phyloP scores from a whole-genome alignment of 2,797 vertebrate species.

The Buceros bicornis region DNA sequence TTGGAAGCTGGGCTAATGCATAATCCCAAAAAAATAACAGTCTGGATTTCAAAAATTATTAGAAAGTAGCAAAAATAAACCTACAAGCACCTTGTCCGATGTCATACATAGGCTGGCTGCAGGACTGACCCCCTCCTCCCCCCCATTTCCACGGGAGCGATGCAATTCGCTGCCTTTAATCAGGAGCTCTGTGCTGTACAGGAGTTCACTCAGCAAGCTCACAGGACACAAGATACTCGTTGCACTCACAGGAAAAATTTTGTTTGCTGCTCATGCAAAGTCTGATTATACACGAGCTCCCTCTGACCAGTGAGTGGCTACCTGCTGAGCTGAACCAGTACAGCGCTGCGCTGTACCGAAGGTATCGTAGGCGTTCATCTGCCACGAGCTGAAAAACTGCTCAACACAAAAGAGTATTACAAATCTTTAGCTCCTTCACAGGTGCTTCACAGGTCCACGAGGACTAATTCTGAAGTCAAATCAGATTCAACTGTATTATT shows the following conservation, averaged over 20 bases:
- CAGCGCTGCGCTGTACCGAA: fast-evolving
- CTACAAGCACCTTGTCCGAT: not conserved
- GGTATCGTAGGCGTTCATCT: not conserved
- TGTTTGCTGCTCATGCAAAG: not conserved
- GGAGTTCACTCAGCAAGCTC: not conserved
- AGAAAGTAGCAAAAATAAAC: not conserved
- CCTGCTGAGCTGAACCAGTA: not conserved
- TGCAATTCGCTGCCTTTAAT: not conserved
- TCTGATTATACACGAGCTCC: not conserved
- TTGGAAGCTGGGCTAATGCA: not conserved
- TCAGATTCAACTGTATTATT: not conserved
- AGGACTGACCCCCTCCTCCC: not conserved
- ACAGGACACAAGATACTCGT: not conserved
- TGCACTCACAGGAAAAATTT: not conserved
- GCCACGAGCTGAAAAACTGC: not conserved
- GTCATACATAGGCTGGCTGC: not conserved
- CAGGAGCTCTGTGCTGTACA: not conserved
- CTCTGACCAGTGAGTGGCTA: not conserved
- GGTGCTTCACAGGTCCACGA: too few relatives aligned
- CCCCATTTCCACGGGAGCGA: not conserved
- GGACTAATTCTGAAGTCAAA: not conserved
- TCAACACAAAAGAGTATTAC: not conserved
- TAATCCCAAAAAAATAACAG: not conserved
- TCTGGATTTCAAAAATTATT: not conserved
- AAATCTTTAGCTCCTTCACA: not conserved